Evolutionary conservation across 2,888 invertebrate genomes (phyloP).

Genomic region (Phaedon cochleariae): DNA sequence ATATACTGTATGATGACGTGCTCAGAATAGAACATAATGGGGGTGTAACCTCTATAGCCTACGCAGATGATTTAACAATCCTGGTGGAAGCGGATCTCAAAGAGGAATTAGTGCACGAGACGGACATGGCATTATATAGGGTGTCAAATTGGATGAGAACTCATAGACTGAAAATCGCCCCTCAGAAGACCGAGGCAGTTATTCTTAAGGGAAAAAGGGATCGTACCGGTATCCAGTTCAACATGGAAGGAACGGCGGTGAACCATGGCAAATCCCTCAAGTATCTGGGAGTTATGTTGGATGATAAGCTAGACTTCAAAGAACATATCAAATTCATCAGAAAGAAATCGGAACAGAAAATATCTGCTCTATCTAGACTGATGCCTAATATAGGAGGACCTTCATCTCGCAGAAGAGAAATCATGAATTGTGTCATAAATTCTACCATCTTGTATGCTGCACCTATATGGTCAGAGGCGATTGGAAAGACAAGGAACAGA

Average conservation of each 20-base stretch:
- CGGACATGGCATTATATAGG: no score
- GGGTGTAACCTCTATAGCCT: conserved; percentile 18
- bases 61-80: conserved; percentile 23
- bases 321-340: conserved; percentile 8
- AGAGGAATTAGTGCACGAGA: no score
- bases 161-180: no score
- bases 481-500: not conserved
- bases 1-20: no score
- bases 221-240: no score
- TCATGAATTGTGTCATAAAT: conserved; percentile 7
- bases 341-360: conserved; percentile 1
- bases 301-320: conserved; percentile 5
- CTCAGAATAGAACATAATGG: not conserved
- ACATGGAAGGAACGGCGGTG: not conserved
- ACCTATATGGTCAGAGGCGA: conserved; percentile 19
- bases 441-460: conserved; percentile 29
- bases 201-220: conserved; percentile 16
- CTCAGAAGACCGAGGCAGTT: conserved; percentile 23
- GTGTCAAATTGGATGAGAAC: no score
- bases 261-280: not conserved
- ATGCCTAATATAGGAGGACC: conserved; percentile 27
- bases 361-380: not conserved
- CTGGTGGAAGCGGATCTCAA: no score
- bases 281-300: conserved; percentile 22
- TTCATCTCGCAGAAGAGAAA: conserved; percentile 6